These are phyloP conservation scores for Drosophila demipolita DNA, from an alignment of 2,888 invertebrate species.

Conservation along the genomic window DNA sequence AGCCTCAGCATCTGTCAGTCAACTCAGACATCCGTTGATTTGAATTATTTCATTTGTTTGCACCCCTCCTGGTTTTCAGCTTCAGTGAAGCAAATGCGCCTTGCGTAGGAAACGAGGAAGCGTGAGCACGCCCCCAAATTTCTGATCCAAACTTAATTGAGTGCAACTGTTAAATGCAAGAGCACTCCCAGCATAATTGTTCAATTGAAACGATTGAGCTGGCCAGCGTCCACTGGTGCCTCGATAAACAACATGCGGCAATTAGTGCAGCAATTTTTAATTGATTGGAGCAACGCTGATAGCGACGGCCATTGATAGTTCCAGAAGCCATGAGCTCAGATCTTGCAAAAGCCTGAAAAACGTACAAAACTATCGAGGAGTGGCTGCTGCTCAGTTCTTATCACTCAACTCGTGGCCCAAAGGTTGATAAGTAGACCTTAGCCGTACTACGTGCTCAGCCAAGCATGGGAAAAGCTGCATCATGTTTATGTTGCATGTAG, in stretches of 20 bases:
- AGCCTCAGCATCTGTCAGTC: constrained; percentile 2
- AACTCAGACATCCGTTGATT: constrained; percentile 37
- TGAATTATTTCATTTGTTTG: constrained; percentile 62
- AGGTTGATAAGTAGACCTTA: constrained; percentile 56
- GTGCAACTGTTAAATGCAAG: constrained; percentile 56
- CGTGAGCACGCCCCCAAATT: neutral
- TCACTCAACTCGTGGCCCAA: constrained; percentile 30
- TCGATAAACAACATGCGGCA: constrained; percentile 65
- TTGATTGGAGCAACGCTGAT: constrained; percentile 57
- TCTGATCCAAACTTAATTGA: constrained; percentile 60
- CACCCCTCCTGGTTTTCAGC: constrained; percentile 34
- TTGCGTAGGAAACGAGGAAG: neutral
- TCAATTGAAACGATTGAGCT: constrained; percentile 71
- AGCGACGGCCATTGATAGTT: constrained; percentile 32
- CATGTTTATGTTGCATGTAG: constrained; percentile 10
- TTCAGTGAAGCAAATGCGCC: constrained; percentile 43
- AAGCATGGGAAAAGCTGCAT: constrained; percentile 10
- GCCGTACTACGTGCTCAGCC: constrained; percentile 45
- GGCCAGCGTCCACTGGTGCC: constrained; percentile 4
- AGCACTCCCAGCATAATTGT: constrained; percentile 57
- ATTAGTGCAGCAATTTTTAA: constrained; percentile 70
- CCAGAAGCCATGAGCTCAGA: neutral
- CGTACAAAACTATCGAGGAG: constrained; percentile 20
- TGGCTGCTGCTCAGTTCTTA: constrained; percentile 22
- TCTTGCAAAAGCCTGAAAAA: constrained; percentile 55